Base-by-base conservation (phyloP, 2,888 invertebrate genomes). In the Hedya salicella region DNA sequence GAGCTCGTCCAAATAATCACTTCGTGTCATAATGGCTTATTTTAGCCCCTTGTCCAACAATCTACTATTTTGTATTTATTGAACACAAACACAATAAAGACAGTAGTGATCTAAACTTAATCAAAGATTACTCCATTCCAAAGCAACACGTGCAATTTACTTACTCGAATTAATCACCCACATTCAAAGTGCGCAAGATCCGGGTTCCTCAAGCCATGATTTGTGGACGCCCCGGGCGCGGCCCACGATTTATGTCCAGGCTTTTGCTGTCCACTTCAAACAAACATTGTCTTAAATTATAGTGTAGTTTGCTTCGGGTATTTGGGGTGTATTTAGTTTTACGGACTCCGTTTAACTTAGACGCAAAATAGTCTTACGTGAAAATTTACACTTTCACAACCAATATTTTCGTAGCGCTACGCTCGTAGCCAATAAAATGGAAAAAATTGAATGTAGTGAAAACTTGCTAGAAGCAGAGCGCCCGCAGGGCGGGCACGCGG, bases 221-320 rank as follows among this genome's bases (percentile, higher is more conserved):
- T 80, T 85, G 86, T 78, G 72, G 70, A 72, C 73, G 69, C 60
- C 65, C 52, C 52, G 78, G 67, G 68, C 70, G 66, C 71, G 77
- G 77, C 70, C n/a, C 69, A 67, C 74, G 72, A 83, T 86, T 82
- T 82, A 85, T 82, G 78, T 76, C 74, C 70, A 69, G 83, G 85
- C 83, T 87, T 80, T 77, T 67, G 75, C 73, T 79, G 84, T 80
- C 80, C 81, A 80, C 80, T 87, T 83, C 80, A 82, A 85, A 82
- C 80, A 86, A 85, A 86, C 83, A 85, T 73, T 75, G 71, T 75
- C 74, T 75, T 78, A 80, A 77, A 78, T 73, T 80, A 73, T 67
- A 69, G 62, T 66, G 66, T 61, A 67, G 67, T 66, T 62, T 52
- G 44, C 44, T 46, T 44, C 13, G 56, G 56, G 30, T 60, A 16